phyloP scores from a whole-genome alignment of 2,797 vertebrate genomes.

The Diglossa cyanea region DNA sequence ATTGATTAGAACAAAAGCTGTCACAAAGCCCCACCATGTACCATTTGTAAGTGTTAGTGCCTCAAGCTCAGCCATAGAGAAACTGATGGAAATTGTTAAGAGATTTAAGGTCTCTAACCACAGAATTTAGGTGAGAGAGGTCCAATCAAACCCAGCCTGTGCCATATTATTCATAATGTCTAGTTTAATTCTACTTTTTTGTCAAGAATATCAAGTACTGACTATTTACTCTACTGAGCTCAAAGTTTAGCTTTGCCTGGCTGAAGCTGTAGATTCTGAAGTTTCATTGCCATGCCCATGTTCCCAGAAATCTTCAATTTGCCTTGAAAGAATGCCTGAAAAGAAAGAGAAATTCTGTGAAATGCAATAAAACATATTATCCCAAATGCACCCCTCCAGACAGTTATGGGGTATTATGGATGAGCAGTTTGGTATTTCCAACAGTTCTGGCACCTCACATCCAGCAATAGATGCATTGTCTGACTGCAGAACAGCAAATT shows the following conservation, averaged over 20 bases:
- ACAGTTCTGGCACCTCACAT: neutral
- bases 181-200: slow-evolving; percentile 52
- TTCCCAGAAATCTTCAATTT: slow-evolving; percentile 92
- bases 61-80: slow-evolving; percentile 37
- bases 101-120: slow-evolving; percentile 39
- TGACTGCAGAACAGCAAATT: neutral
- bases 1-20: neutral
- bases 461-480: neutral
- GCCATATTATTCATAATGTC: neutral
- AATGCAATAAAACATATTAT: neutral
- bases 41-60: slow-evolving; percentile 41
- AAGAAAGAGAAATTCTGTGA: slow-evolving; percentile 37
- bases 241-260: slow-evolving; percentile 90
- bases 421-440: neutral
- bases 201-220: slow-evolving; percentile 37
- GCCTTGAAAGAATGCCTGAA: slow-evolving; percentile 92
- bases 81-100: slow-evolving; percentile 29
- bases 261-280: slow-evolving; percentile 88
- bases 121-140: slow-evolving; percentile 40
- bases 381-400: neutral
- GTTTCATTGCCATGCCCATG: slow-evolving; percentile 94
- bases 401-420: neutral
- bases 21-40: neutral
- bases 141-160: slow-evolving; percentile 11
- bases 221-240: slow-evolving; percentile 52